phyloP scores from a whole-genome alignment of 2,113 vertebrate species.

The Syrrhaptes paradoxus region DNA sequence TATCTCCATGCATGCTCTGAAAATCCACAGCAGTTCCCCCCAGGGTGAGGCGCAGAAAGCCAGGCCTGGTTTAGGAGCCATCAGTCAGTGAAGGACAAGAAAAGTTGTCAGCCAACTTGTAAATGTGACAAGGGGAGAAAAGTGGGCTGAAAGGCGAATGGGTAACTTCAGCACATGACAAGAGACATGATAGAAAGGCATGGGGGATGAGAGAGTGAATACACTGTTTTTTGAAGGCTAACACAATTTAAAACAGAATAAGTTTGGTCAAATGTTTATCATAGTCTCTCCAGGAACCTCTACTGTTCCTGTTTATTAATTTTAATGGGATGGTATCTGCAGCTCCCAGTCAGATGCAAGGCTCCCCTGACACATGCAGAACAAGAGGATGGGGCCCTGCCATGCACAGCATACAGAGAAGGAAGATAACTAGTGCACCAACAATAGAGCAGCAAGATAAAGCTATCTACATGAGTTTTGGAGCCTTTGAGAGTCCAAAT shows the following conservation, averaged over 20 bases:
- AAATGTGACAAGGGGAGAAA: background rate
- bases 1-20: background rate
- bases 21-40: accelerated
- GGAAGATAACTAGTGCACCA: background rate
- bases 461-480: background rate
- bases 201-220: background rate
- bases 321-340: conserved; percentile 13
- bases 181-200: background rate
- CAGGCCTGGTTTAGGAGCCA: background rate
- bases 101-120: conserved; percentile 5
- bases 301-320: conserved; percentile 24
- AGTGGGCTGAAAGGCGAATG: background rate
- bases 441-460: background rate
- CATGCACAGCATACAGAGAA: background rate
- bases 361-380: background rate
- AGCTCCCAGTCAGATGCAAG: background rate
- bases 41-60: background rate
- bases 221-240: background rate
- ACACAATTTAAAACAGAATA: background rate
- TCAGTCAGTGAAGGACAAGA: conserved; percentile 2
- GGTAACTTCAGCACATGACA: background rate
- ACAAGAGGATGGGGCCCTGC: conserved; percentile 2
- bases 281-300: background rate
- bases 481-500: background rate
- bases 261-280: conserved; percentile 25